A percentile compares a stretch with the other conserved stretches of the same genome.
Evolutionary conservation across 1,140 invertebrate species (phyloP).

Genomic region (Melanaphis sacchari): DNA sequence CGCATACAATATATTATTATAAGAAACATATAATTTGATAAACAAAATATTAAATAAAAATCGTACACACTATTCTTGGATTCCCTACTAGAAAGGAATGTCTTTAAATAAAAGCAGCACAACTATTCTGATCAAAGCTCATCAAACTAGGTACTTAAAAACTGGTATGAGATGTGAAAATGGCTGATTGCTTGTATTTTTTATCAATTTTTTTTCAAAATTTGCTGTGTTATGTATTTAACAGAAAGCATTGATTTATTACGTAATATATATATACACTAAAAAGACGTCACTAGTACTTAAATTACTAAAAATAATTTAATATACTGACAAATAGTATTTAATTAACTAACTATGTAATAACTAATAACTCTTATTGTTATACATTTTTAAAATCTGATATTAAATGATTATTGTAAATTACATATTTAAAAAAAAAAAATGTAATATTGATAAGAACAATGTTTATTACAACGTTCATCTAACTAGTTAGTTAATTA

Average conservation of each 20-base stretch:
- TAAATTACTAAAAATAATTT: too few relatives aligned
- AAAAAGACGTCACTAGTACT: too few relatives aligned
- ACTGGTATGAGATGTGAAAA: not conserved
- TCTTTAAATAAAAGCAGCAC: too few relatives aligned
- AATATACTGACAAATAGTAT: too few relatives aligned
- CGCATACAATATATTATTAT: not conserved
- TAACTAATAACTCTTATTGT: not conserved
- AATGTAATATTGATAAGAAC: not conserved
- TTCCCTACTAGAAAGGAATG: too few relatives aligned
- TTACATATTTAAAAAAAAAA: not conserved
- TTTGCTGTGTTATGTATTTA: not conserved
- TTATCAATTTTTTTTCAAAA: not conserved
- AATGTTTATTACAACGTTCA: not conserved
- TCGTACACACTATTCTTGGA: not conserved
- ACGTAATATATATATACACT: too few relatives aligned
- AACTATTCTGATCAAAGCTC: not conserved
- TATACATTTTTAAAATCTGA: not conserved
- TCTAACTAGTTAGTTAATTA: not conserved
- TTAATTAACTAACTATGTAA: not conserved
- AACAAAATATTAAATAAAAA: not conserved
- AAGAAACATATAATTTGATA: not conserved
- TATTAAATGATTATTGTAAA: not conserved
- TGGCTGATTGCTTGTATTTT: not conserved
- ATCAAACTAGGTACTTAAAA: not conserved
- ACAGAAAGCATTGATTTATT: not conserved